Evolutionary conservation across 2,797 vertebrate species (phyloP).

Genomic region (Platyrinchus mystaceus): DNA sequence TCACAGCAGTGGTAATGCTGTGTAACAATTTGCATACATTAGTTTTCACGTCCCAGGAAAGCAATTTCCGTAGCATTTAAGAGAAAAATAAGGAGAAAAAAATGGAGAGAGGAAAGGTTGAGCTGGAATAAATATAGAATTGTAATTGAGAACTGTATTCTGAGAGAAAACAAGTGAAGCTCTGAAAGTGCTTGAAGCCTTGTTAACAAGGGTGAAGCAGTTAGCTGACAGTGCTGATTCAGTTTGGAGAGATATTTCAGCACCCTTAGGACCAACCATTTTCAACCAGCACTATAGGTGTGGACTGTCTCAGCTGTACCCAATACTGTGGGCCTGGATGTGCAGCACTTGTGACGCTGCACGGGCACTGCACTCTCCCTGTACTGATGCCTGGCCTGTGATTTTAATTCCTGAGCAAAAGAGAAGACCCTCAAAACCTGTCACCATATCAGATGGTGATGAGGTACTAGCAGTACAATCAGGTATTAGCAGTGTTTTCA

Average conservation of each 20-base stretch:
- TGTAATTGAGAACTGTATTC: background rate
- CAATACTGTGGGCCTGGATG: accelerated
- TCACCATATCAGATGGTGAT: background rate
- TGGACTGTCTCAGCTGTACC: background rate
- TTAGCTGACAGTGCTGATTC: background rate
- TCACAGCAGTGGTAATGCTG: background rate
- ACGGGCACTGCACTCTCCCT: background rate
- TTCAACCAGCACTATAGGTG: background rate
- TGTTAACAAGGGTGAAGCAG: background rate
- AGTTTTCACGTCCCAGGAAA: constrained; percentile 36
- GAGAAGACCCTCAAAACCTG: background rate
- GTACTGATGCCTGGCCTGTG: background rate
- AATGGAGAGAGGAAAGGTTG: background rate
- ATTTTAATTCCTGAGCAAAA: background rate
- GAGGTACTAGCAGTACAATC: background rate
- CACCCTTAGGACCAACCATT: background rate
- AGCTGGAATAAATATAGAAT: background rate
- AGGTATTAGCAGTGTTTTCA: background rate
- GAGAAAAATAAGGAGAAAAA: background rate
- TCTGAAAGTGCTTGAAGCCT: background rate
- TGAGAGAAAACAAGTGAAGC: background rate
- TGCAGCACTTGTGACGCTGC: background rate
- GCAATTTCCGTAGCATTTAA: constrained; percentile 31
- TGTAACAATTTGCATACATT: constrained; percentile 64
- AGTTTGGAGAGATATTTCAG: background rate